phyloP scores from a whole-genome alignment of 1,140 invertebrate genomes.

The Artemia franciscana region DNA sequence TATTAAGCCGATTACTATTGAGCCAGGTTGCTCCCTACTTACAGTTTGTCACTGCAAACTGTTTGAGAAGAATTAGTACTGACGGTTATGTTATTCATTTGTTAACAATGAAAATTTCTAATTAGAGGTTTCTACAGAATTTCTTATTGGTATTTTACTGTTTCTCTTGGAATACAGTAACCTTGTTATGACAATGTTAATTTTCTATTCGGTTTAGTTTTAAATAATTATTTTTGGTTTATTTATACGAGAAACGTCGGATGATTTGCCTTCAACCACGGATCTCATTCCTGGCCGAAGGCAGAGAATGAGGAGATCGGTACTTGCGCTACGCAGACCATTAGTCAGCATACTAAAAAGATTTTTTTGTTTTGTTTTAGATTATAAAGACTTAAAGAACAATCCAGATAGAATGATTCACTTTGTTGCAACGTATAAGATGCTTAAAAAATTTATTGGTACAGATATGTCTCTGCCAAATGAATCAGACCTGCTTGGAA shows the following conservation, averaged over 20 bases:
- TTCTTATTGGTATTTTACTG: too few species aligned
- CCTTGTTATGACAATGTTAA: conserved; percentile 5
- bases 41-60: too few species aligned
- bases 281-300: too few species aligned
- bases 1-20: too few species aligned
- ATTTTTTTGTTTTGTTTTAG: conserved; percentile 24
- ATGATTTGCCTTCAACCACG: too few species aligned
- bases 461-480: conserved; percentile 36
- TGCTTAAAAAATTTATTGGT: conserved; percentile 38
- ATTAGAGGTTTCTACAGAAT: background rate
- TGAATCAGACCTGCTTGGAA: conserved; percentile 43
- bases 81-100: too few species aligned
- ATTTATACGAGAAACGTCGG: too few species aligned
- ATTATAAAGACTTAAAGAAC: conserved; percentile 47
- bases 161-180: too few species aligned
- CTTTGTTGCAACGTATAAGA: conserved; percentile 35
- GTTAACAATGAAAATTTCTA: conserved; percentile 5
- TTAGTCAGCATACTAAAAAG: background rate
- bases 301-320: too few species aligned
- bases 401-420: conserved; percentile 47
- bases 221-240: background rate
- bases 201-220: background rate
- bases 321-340: too few species aligned
- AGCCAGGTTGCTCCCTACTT: too few species aligned
- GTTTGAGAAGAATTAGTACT: too few species aligned